A percentile compares a stretch with the other conserved stretches of the same genome.
Conservation (phyloP, 1,140 invertebrate species). For the Drosophila busckii region DNA sequence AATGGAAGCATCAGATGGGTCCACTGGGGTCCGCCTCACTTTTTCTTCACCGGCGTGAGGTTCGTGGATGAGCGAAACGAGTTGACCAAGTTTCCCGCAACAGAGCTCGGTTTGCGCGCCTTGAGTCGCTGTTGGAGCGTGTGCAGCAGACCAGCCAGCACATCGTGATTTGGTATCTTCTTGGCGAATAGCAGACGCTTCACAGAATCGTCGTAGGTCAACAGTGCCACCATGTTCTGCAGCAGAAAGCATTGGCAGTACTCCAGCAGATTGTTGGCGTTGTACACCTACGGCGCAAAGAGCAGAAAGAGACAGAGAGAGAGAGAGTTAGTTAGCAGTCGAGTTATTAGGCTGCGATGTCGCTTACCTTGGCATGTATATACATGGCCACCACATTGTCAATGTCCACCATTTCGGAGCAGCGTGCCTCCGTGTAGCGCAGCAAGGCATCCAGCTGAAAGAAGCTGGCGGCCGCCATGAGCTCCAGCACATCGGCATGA, state of each 20-base stretch:
- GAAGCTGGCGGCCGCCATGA: slow-evolving; percentile 95
- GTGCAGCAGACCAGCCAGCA: slow-evolving; percentile 88
- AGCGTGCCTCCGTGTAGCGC: slow-evolving; percentile 90
- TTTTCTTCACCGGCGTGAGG: slow-evolving; percentile 56
- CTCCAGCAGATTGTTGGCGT: slow-evolving; percentile 90
- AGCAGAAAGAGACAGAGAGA: too few relatives aligned
- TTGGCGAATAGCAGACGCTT: slow-evolving; percentile 93
- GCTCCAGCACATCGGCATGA: slow-evolving; percentile 89
- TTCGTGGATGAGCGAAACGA: slow-evolving; percentile 61
- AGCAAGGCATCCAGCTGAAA: slow-evolving; percentile 93
- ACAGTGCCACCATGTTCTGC: slow-evolving; percentile 94
- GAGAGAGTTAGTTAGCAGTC: background rate
- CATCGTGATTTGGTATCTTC: slow-evolving; percentile 93
- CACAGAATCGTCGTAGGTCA: slow-evolving; percentile 94
- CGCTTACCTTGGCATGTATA: slow-evolving; percentile 96
- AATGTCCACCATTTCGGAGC: slow-evolving; percentile 89
- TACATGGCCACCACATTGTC: slow-evolving; percentile 95
- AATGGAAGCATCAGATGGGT: slow-evolving; percentile 23
- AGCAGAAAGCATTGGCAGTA: slow-evolving; percentile 94
- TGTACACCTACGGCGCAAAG: slow-evolving; percentile 91
- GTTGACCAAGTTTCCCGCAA: slow-evolving; percentile 40
- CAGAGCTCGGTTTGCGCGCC: slow-evolving; percentile 61
- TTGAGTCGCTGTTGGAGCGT: slow-evolving; percentile 91
- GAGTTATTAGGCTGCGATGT: too few relatives aligned
- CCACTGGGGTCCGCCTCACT: slow-evolving; percentile 1